These are phyloP conservation scores for Amphipoea lucens DNA, from an alignment of 2,888 invertebrate genomes.

Conservation along the genomic window DNA sequence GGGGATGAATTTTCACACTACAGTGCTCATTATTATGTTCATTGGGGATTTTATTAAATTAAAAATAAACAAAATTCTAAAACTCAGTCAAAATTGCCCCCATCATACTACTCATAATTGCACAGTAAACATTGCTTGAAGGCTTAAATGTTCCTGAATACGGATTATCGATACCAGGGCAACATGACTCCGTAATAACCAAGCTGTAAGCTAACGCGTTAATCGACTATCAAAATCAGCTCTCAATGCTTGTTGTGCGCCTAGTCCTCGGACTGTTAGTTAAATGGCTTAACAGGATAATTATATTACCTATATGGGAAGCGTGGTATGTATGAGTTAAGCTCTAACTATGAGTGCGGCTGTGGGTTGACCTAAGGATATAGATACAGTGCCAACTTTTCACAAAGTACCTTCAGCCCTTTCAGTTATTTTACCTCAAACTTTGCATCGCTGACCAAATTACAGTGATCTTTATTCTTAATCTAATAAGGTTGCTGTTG, in stretches of 20 bases:
- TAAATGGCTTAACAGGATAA: conserved; percentile 15
- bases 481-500: background rate
- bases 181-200: conserved; percentile 43
- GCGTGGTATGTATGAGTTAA: background rate
- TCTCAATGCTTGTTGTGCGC: conserved; percentile 36
- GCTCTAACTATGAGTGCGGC: background rate
- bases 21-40: background rate
- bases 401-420: background rate
- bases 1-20: background rate
- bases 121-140: background rate
- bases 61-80: background rate
- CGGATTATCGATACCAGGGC: conserved; percentile 29
- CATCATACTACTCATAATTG: background rate
- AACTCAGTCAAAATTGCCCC: background rate
- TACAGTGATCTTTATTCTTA: background rate
- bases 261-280: conserved; percentile 7
- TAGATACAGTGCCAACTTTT: background rate
- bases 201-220: conserved; percentile 24
- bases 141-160: conserved; percentile 16
- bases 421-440: too few relatives aligned
- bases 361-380: background rate
- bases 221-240: conserved; percentile 55
- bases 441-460: background rate
- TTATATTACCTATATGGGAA: background rate
- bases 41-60: background rate